These are phyloP conservation scores for Tenualosa thibaudeaui DNA, from an alignment of 2,797 vertebrate genomes.

Conservation along the genomic window DNA sequence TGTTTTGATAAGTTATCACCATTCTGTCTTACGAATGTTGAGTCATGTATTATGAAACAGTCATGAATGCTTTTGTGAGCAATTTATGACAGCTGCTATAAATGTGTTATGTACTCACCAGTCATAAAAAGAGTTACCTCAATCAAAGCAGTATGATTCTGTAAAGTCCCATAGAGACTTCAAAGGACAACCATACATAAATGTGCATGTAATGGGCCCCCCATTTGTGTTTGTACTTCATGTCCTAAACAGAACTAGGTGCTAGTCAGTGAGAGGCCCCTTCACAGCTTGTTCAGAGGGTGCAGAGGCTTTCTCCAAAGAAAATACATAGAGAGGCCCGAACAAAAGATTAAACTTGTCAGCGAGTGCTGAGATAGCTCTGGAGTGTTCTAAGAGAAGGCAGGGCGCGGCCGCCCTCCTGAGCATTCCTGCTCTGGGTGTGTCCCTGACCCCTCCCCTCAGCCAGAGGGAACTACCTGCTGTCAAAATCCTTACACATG, in stretches of 20 bases:
- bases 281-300: background rate
- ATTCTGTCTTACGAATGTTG: too few species aligned
- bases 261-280: background rate
- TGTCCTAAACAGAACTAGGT: background rate
- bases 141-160: background rate
- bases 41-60: too few species aligned
- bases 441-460: conserved; percentile 31
- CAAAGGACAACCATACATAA: background rate
- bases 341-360: conserved; percentile 47
- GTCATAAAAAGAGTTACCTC: background rate
- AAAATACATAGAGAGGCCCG: conserved; percentile 41
- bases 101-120: too few species aligned
- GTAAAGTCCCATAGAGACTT: background rate
- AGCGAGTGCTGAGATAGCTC: conserved; percentile 54
- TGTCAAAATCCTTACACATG: background rate
- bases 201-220: background rate
- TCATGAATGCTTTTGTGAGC: too few species aligned
- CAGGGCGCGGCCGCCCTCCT: background rate
- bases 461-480: conserved; percentile 35
- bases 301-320: conserved; percentile 25
- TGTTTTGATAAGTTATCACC: too few species aligned
- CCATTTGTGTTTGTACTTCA: background rate
- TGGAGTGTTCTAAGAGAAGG: conserved; percentile 38
- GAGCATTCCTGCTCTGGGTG: conserved; percentile 44
- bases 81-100: too few species aligned